Base-by-base conservation (phyloP, 2,113 vertebrate genomes). In the Bubo bubo region DNA sequence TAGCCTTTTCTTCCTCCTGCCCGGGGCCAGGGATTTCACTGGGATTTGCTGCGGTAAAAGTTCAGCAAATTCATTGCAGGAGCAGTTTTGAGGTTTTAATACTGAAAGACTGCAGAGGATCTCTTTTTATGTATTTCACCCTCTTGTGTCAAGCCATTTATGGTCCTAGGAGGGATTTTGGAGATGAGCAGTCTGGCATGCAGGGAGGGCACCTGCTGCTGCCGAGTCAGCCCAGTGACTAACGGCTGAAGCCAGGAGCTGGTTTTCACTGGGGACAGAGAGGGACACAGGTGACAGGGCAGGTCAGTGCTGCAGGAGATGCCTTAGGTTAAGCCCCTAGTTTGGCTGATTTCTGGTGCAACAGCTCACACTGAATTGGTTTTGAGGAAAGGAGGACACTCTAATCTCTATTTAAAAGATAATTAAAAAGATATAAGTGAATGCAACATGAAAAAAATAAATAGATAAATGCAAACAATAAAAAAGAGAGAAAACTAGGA, bases 151-250 rank as follows among this genome's bases (percentile, higher is more conserved):
- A 12, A 6, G 56, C 12, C 27, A 1, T 15, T 34, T 27, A 3
- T 18, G 64, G 20, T 0, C 0, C 0, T 0, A 34, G 28, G 50
- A 24, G 43, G n/a, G n/a, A 4, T 28, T 71, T 64, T 53, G 39
- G 70, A 58, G 20, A 5, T 11, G 32, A 66, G 80, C 24, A 26
- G 34, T 23, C 32, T 4, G 34, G 45, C 28, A 24, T 35, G 5
- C 5, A 35, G 50, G 28, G 37, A 24, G 35, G 67, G 34, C 24
- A 26, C 11, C 41, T 8, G 64, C 21, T 34, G 30, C 22, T 14
- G 3, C 34, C 24, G 8, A 30, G 34, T 30, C 14, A 2, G 9
- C 22, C 16, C 24, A 12, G 17, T 14, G 39, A 47, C 45, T 21
- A 21, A 47, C 4, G 10, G 9, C 37, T 17, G 30, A 4, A 8